Conservation (phyloP, 2,113 vertebrate species). For the Machaerirhynchus nigripectus region DNA sequence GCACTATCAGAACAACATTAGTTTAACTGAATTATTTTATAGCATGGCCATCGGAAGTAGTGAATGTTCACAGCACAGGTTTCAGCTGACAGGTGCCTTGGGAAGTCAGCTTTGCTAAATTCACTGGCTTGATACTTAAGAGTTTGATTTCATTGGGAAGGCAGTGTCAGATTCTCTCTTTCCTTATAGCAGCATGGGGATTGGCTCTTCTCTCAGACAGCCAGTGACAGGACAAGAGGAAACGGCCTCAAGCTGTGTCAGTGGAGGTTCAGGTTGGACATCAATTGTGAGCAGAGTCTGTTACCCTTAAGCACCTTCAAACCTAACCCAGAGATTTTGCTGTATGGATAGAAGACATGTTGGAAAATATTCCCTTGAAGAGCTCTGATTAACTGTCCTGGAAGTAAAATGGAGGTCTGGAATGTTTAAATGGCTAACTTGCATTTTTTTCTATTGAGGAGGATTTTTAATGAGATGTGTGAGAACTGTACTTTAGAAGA, state of each 20-base stretch:
- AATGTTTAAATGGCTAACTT: background rate
- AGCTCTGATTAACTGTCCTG: background rate
- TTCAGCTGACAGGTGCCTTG: background rate
- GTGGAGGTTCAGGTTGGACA: background rate
- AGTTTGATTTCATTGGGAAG: background rate
- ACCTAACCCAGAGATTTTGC: background rate
- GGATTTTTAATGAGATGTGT: background rate
- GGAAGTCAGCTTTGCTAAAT: background rate
- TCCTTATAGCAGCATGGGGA: background rate
- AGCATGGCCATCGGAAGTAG: background rate
- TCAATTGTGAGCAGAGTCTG: background rate
- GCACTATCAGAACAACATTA: background rate
- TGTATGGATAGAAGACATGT: background rate
- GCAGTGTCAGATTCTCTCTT: background rate
- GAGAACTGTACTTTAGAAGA: background rate
- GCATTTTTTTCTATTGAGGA: background rate
- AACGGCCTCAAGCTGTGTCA: rapidly evolving
- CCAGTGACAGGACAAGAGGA: background rate
- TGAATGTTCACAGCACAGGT: background rate
- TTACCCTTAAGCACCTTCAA: background rate
- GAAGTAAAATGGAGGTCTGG: background rate
- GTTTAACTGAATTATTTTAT: background rate
- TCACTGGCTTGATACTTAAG: background rate
- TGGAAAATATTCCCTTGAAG: background rate
- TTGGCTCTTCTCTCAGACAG: background rate